Base-by-base conservation (phyloP, 2,113 vertebrate genomes). In the Ranitomeya imitator region DNA sequence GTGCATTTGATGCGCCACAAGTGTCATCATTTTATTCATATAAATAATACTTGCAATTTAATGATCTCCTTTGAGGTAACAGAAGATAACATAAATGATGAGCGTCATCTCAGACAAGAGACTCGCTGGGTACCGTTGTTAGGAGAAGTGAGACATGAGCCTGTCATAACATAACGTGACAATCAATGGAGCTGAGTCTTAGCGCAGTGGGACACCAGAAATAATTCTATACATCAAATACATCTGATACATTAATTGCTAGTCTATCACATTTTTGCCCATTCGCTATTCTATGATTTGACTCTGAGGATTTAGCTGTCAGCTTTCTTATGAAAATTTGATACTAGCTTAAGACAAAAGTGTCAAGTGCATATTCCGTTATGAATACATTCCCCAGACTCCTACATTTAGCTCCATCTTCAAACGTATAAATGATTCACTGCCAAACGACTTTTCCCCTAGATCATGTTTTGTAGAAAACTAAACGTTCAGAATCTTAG, bases 401-500 rank as follows among this genome's bases (percentile, higher is more conserved):
- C 54, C 57, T n/a, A 59, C 52, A 59, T 60, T 84, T 84, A 84
- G 82, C 51, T 84, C 23, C 67, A 74, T 74, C 67, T 85, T 85
- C 83, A 85, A 59, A n/a, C 54, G 76, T 12, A 85, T 57, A 85
- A 65, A 85, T 67, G 45, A 71, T 84, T 71, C 45, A 31, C 51
- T 74, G 65, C 65, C 65, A 85, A 85, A 54, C 15, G 11, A 73
- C 12, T 59, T 71, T 85, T 57, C 14, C 65, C 14, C 60, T 71
- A 84, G 51, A 71, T 26, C 14, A 10, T 31, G 45, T 84, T 84
- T 65, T 83, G 81, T 83, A 67, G 10, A 65, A 63, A 60, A 15
- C 31, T 81, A 81, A 60, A 83, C 26, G 51, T 67, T 65, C 16
- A 19, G 37, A 83, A 31, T 83, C 31, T 37, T 52, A 60, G 23